Evolutionary conservation across 1,140 invertebrate genomes (phyloP).

Genomic region (Rhysida immarginata): DNA sequence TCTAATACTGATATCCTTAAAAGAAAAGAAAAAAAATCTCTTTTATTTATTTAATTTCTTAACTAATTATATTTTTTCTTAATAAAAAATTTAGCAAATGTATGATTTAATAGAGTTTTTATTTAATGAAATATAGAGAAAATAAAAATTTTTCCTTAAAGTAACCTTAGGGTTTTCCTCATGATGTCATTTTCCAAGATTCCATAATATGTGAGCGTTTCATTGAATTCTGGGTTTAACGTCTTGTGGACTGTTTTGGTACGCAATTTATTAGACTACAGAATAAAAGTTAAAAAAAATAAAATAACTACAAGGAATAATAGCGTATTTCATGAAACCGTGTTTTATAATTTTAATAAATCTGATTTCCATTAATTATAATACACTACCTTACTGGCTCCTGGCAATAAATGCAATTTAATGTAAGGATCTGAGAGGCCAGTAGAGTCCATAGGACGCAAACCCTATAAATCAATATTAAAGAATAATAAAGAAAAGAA

Average conservation of each 20-base stretch:
- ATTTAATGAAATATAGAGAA: too few species aligned
- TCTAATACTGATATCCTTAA: constrained; percentile 40
- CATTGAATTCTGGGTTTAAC: constrained; percentile 84
- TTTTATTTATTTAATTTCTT: too few species aligned
- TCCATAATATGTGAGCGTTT: constrained; percentile 77
- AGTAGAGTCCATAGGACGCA: constrained; percentile 75
- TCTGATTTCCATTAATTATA: too few species aligned
- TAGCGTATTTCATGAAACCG: too few species aligned
- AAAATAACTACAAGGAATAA: too few species aligned
- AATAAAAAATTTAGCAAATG: too few species aligned
- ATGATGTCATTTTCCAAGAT: constrained; percentile 60
- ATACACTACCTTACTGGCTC: constrained; percentile 39
- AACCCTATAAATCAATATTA: constrained; percentile 28
- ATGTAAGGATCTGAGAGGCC: constrained; percentile 84
- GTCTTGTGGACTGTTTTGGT: constrained; percentile 85
- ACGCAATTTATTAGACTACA: constrained; percentile 50
- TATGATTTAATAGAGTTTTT: too few species aligned
- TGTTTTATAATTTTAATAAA: too few species aligned
- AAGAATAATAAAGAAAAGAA: background rate
- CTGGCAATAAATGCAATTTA: constrained; percentile 66
- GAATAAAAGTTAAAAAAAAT: background rate
- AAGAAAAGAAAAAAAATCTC: too few species aligned
- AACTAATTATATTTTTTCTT: too few species aligned
- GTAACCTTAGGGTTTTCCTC: constrained; percentile 45
- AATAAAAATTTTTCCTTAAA: constrained; percentile 10